phyloP scores from a whole-genome alignment of 2,797 vertebrate species.

The Sebastes diploproa region DNA sequence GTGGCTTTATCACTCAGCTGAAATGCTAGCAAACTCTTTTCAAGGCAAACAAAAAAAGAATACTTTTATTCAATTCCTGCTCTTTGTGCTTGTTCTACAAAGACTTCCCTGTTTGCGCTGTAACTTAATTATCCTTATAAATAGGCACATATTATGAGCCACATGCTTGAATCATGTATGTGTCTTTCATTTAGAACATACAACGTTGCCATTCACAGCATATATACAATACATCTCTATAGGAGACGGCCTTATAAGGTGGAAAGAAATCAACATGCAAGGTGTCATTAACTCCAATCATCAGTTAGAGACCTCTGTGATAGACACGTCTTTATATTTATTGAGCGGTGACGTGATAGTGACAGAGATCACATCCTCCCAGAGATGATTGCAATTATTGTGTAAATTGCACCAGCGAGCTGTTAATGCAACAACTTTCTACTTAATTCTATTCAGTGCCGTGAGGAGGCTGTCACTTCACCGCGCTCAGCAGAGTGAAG shows the following conservation, averaged over 20 bases:
- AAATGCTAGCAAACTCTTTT: slow-evolving; percentile 10
- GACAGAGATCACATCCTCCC: slow-evolving; percentile 18
- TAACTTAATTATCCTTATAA: neutral
- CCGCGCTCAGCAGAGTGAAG: slow-evolving; percentile 8
- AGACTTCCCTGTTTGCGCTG: neutral
- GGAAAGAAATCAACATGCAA: neutral
- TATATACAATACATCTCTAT: neutral
- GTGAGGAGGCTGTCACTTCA: slow-evolving; percentile 24
- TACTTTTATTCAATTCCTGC: neutral
- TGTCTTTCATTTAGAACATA: neutral
- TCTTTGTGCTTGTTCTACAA: neutral
- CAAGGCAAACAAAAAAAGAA: slow-evolving; percentile 23
- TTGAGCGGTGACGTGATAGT: neutral
- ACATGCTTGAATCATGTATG: neutral
- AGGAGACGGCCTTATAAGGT: neutral
- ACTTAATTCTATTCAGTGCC: slow-evolving; percentile 24
- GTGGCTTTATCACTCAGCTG: slow-evolving; percentile 19
- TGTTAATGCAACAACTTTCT: slow-evolving; percentile 15
- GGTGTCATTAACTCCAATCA: neutral
- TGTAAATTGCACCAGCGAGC: slow-evolving; percentile 10
- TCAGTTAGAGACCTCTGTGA: neutral
- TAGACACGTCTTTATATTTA: neutral
- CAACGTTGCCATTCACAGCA: neutral
- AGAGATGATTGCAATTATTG: slow-evolving; percentile 3
- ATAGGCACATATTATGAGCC: neutral